Conservation (phyloP, 2,888 invertebrate genomes). For the Drosophila cognata region DNA sequence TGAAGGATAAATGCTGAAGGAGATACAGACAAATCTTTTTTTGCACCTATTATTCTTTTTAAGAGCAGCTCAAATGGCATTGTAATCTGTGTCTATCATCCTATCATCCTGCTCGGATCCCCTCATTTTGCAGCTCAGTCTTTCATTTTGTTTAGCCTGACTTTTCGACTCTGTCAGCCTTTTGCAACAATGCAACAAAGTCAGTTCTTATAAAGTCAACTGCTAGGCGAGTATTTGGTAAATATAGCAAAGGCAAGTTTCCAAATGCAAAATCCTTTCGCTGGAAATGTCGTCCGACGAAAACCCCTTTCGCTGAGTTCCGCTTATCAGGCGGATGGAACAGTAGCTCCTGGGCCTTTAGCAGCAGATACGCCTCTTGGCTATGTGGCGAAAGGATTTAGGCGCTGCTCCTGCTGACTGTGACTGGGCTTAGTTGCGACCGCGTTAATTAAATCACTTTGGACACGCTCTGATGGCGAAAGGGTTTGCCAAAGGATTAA, state of each 20-base stretch:
- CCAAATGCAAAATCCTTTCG: slow-evolving; percentile 68
- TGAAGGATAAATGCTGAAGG: no score
- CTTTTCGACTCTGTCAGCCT: slow-evolving; percentile 58
- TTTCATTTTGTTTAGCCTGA: slow-evolving; percentile 55
- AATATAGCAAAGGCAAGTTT: slow-evolving; percentile 56
- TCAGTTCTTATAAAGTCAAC: slow-evolving; percentile 63
- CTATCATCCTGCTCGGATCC: slow-evolving; percentile 24
- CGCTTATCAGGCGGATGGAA: slow-evolving; percentile 29
- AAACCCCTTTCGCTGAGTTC: slow-evolving; percentile 42
- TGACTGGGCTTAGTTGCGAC: slow-evolving; percentile 54
- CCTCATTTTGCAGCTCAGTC: slow-evolving; percentile 45
- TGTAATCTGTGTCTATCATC: neutral
- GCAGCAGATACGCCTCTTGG: slow-evolving; percentile 55
- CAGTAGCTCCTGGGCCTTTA: slow-evolving; percentile 71
- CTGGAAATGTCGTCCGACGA: slow-evolving; percentile 46
- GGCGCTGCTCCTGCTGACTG: slow-evolving; percentile 36
- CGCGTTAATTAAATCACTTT: slow-evolving; percentile 82
- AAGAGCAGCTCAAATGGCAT: neutral
- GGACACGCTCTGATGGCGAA: slow-evolving; percentile 65
- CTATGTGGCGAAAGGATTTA: slow-evolving; percentile 62
- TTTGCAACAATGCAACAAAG: slow-evolving; percentile 29
- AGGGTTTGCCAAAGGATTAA: slow-evolving; percentile 72
- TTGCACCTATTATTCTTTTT: neutral
- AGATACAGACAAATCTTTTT: no score
- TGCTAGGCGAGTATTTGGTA: slow-evolving; percentile 67